A percentile compares a stretch with the other conserved stretches of the same genome.
phyloP scores from a whole-genome alignment of 2,113 vertebrate genomes.

The Eubucco bourcierii region DNA sequence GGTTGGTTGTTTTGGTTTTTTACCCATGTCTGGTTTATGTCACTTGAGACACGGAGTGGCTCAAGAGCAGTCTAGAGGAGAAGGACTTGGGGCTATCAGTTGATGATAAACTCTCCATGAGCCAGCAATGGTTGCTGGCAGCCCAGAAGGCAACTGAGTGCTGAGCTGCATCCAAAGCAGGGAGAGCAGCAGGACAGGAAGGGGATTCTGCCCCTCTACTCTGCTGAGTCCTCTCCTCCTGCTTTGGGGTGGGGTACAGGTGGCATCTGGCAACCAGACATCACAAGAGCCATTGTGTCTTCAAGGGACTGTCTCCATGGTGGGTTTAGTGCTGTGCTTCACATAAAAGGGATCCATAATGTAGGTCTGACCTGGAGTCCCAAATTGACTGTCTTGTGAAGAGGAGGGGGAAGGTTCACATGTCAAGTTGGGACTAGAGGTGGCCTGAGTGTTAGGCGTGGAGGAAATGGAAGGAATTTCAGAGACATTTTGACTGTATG shows the following conservation, averaged over 20 bases:
- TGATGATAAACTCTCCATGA: neutral
- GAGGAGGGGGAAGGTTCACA: fast-evolving
- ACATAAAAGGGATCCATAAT: fast-evolving
- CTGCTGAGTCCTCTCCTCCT: no score
- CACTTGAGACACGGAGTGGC: neutral
- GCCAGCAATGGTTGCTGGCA: neutral
- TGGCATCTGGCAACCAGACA: neutral
- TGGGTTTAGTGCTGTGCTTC: neutral
- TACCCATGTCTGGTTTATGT: neutral
- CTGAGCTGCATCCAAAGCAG: no score
- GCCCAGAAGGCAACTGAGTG: no score
- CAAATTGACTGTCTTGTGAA: fast-evolving
- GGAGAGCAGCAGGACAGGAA: no score
- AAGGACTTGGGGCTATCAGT: no score
- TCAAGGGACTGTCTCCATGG: neutral
- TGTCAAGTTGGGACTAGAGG: neutral
- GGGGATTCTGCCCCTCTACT: no score
- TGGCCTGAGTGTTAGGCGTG: neutral
- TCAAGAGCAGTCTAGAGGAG: no score
- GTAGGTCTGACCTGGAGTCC: fast-evolving
- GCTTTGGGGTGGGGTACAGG: no score
- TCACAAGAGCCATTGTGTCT: fast-evolving
- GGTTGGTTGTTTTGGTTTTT: neutral
- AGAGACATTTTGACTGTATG: neutral
- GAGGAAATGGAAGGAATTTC: neutral